Percentiles rank a stretch among this genome's conserved stretches.
Conservation (phyloP, 2,888 invertebrate genomes). For the Danaus chrysippus region DNA sequence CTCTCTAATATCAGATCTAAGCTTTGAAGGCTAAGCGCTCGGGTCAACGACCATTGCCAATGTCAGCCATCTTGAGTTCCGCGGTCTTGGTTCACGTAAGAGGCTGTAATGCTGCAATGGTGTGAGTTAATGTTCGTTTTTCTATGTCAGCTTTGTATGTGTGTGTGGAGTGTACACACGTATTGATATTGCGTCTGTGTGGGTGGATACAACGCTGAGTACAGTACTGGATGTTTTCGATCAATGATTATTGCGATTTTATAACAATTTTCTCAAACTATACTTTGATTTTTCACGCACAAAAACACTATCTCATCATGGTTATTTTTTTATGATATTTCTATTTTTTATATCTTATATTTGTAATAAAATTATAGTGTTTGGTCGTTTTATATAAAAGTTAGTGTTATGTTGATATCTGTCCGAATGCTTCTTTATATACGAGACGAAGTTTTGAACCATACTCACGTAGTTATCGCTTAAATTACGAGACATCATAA, state of each 20-base stretch:
- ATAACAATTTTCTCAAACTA: constrained; percentile 23
- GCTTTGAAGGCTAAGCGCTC: constrained; percentile 75
- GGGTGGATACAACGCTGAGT: constrained; percentile 35
- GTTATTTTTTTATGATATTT: constrained; percentile 7
- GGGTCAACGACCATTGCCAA: constrained; percentile 77
- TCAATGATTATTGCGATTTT: constrained; percentile 30
- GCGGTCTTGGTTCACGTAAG: constrained; percentile 77
- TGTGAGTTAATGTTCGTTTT: constrained; percentile 76
- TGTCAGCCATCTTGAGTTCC: constrained; percentile 79
- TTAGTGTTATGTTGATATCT: neutral
- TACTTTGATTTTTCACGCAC: constrained; percentile 14
- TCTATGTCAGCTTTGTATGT: constrained; percentile 54
- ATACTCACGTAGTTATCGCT: constrained; percentile 31
- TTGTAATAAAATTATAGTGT: neutral
- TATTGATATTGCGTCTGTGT: constrained; percentile 38
- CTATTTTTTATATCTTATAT: neutral
- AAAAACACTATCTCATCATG: constrained; percentile 13
- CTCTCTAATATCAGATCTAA: constrained; percentile 75
- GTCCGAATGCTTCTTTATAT: constrained; percentile 13
- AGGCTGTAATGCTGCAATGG: constrained; percentile 69
- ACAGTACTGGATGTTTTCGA: constrained; percentile 42
- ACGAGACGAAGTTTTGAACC: constrained; percentile 15
- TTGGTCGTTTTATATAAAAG: neutral
- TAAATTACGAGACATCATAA: constrained; percentile 36
- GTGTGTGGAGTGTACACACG: constrained; percentile 60